Conservation (phyloP, 2,888 invertebrate species). For the Agonopterix subpropinquella region DNA sequence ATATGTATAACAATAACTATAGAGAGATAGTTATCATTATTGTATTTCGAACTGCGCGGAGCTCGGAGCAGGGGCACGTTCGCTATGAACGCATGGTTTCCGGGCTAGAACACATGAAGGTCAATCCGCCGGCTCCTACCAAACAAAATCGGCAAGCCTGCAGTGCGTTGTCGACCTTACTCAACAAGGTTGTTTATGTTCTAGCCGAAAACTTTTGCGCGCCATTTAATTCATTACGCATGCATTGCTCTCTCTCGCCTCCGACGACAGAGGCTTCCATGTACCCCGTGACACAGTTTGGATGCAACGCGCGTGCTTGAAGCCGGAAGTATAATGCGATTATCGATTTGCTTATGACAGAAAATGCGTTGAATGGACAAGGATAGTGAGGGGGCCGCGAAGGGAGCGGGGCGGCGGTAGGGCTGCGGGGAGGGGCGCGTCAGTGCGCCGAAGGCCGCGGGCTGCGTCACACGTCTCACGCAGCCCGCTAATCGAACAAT, state of each 20-base stretch:
- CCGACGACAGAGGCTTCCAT: slow-evolving; percentile 13
- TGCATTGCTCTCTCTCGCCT: slow-evolving; percentile 1
- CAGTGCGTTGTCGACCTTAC: slow-evolving; percentile 1
- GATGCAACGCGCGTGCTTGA: slow-evolving; percentile 64
- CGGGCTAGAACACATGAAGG: slow-evolving; percentile 1
- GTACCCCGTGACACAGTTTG: slow-evolving; percentile 51
- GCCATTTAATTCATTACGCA: slow-evolving; percentile 1
- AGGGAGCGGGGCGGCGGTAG: slow-evolving; percentile 21
- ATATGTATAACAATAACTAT: too few species aligned
- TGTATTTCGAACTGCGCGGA: neutral
- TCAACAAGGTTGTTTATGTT: slow-evolving; percentile 2
- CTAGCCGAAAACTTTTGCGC: neutral
- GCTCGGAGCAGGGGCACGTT: neutral
- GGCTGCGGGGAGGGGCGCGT: slow-evolving; percentile 25
- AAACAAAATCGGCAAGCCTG: neutral
- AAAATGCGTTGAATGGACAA: slow-evolving; percentile 72
- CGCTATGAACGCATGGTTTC: neutral
- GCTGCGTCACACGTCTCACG: slow-evolving; percentile 58
- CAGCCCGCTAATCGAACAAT: slow-evolving; percentile 65
- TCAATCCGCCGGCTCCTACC: slow-evolving; percentile 1
- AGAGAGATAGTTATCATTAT: too few species aligned
- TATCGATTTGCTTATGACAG: slow-evolving; percentile 74
- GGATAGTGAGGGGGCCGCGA: slow-evolving; percentile 30
- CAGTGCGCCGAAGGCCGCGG: slow-evolving; percentile 62
- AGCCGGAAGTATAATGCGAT: slow-evolving; percentile 73